These are phyloP conservation scores for Eclectus roratus DNA, from an alignment of 2,113 vertebrate genomes.

Conservation along the genomic window DNA sequence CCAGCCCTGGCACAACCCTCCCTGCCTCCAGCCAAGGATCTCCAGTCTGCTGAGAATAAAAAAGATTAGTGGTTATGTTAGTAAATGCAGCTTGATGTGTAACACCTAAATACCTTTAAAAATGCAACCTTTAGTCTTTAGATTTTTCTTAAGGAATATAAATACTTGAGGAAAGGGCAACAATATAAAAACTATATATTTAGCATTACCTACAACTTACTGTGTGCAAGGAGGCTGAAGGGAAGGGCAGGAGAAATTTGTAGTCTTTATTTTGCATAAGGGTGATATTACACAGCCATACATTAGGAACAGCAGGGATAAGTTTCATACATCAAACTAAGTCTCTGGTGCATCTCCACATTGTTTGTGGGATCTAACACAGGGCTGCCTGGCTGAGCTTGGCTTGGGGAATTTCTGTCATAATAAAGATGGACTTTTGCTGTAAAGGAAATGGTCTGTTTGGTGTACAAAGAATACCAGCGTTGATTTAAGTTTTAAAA, in stretches of 20 bases:
- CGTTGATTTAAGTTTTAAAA: not conserved
- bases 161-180: not conserved
- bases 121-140: not conserved
- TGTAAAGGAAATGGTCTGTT: not conserved
- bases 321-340: accelerated
- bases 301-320: not conserved
- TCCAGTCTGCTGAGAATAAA: not conserved
- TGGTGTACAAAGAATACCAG: not conserved
- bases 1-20: not conserved
- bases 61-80: not conserved
- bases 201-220: not conserved
- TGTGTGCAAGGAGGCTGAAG: not conserved
- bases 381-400: not conserved
- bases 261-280: not conserved
- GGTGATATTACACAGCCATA: not conserved
- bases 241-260: not conserved
- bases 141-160: not conserved
- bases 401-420: not conserved
- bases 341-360: not conserved
- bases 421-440: not conserved
- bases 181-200: not conserved
- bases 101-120: not conserved
- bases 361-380: not conserved
- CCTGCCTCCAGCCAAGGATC: not conserved
- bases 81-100: not conserved